Conservation (phyloP, 2,888 invertebrate species). For the Scotopteryx bipunctaria region DNA sequence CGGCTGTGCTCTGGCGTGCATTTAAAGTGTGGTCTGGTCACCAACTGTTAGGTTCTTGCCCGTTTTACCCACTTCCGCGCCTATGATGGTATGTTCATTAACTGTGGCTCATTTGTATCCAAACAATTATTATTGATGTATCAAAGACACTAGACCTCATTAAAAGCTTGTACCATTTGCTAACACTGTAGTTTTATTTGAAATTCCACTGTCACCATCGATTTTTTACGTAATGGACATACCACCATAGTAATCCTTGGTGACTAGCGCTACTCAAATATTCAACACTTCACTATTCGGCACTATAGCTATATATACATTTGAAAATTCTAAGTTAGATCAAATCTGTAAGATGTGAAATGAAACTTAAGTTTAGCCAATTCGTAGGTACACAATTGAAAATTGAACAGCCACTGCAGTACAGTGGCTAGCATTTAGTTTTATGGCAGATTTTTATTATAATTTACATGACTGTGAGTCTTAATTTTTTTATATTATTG, state of each 20-base stretch:
- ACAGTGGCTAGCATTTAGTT: slow-evolving; percentile 62
- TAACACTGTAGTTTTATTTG: slow-evolving; percentile 75
- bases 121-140: slow-evolving; percentile 53
- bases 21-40: slow-evolving; percentile 30
- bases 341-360: slow-evolving; percentile 53
- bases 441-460: slow-evolving; percentile 64
- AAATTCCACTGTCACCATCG: slow-evolving; percentile 48
- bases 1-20: slow-evolving; percentile 27
- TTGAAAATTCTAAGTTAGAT: slow-evolving; percentile 45
- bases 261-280: slow-evolving; percentile 39
- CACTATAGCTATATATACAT: slow-evolving; percentile 28
- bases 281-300: slow-evolving; percentile 9
- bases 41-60: slow-evolving; percentile 42
- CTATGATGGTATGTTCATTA: slow-evolving; percentile 79
- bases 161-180: slow-evolving; percentile 74
- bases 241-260: slow-evolving; percentile 65
- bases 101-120: slow-evolving; percentile 55
- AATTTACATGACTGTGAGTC: slow-evolving; percentile 35
- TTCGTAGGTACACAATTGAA: slow-evolving; percentile 33
- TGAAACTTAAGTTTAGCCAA: slow-evolving; percentile 47
- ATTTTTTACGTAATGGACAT: slow-evolving; percentile 65
- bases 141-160: slow-evolving; percentile 73
- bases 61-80: slow-evolving; percentile 42
- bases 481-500: slow-evolving; percentile 34
- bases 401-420: slow-evolving; percentile 17